A percentile compares a stretch with the other conserved stretches of the same genome.
phyloP scores from a whole-genome alignment of 1,140 invertebrate species.

The Diabrotica virgifera region DNA sequence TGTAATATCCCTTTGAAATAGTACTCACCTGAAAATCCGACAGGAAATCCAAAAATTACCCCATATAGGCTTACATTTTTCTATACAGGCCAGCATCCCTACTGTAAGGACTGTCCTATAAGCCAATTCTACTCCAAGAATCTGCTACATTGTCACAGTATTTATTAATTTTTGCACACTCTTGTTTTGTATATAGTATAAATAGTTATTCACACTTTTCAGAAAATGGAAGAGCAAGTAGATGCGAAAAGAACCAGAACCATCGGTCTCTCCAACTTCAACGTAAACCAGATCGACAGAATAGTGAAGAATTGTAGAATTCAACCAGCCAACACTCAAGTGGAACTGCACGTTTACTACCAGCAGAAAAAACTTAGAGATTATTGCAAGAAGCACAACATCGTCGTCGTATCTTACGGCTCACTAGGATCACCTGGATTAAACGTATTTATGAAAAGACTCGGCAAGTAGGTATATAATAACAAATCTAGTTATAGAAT shows the following conservation, averaged over 20 bases:
- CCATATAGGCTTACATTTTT: no score
- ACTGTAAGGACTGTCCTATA: neutral
- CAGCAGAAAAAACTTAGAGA: constrained; percentile 72
- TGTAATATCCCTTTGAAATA: no score
- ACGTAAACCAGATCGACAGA: constrained; percentile 62
- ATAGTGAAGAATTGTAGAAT: constrained; percentile 62
- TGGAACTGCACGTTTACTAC: constrained; percentile 79
- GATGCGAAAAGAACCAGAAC: constrained; percentile 59
- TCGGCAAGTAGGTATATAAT: constrained; percentile 39
- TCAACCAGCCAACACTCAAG: constrained; percentile 68
- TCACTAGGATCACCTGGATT: constrained; percentile 72
- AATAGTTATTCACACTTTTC: constrained; percentile 26
- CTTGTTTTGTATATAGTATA: neutral
- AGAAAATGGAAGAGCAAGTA: constrained; percentile 73
- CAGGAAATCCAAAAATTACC: no score
- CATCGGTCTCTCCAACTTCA: constrained; percentile 78
- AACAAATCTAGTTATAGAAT: neutral
- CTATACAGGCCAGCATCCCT: no score
- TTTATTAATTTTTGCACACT: neutral
- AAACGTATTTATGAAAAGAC: constrained; percentile 48
- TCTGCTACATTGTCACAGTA: no score
- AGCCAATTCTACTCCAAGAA: neutral
- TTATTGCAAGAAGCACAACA: constrained; percentile 68
- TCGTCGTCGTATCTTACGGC: constrained; percentile 76
- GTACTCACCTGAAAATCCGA: no score